Conservation (phyloP, 2,888 invertebrate genomes). For the Sylvicola fuscatus region DNA sequence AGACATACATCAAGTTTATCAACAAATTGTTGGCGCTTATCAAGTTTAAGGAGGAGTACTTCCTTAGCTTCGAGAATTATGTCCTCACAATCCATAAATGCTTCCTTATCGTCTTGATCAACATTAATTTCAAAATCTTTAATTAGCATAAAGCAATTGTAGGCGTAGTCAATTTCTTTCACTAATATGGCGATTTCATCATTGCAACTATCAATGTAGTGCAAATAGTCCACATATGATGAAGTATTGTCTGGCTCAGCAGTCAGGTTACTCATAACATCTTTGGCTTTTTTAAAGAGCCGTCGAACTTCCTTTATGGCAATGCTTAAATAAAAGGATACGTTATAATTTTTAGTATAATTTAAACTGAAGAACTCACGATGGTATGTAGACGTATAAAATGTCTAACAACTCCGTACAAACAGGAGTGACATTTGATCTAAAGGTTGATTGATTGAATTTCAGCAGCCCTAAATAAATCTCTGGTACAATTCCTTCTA, state of each 20-base stretch:
- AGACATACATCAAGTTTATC: slow-evolving; percentile 49
- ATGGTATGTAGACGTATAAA: slow-evolving; percentile 39
- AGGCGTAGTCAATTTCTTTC: slow-evolving; percentile 51
- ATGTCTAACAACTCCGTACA: slow-evolving; percentile 47
- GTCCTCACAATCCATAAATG: slow-evolving; percentile 24
- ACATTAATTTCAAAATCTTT: slow-evolving; percentile 56
- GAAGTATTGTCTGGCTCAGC: slow-evolving; percentile 46
- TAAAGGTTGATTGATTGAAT: slow-evolving; percentile 47
- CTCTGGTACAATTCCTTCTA: slow-evolving; percentile 41
- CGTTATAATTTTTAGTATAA: slow-evolving; percentile 1
- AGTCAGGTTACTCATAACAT: slow-evolving; percentile 39
- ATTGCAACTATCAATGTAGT: slow-evolving; percentile 37
- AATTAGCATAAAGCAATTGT: slow-evolving; percentile 66
- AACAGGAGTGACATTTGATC: slow-evolving; percentile 47
- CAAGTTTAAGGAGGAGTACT: slow-evolving; percentile 45
- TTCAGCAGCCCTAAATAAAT: slow-evolving; percentile 55
- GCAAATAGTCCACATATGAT: slow-evolving; percentile 37
- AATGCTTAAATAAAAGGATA: slow-evolving; percentile 33
- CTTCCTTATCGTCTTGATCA: slow-evolving; percentile 42
- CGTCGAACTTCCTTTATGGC: slow-evolving; percentile 35
- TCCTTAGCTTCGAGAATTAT: slow-evolving; percentile 32
- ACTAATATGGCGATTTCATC: slow-evolving; percentile 48
- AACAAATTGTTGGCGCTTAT: slow-evolving; percentile 46
- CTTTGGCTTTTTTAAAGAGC: slow-evolving; percentile 21
- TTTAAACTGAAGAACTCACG: slow-evolving; percentile 29